A percentile compares a stretch with the other conserved stretches of the same genome.
phyloP scores from a whole-genome alignment of 2,797 vertebrate species.

The Cyprinodon diabolis region DNA sequence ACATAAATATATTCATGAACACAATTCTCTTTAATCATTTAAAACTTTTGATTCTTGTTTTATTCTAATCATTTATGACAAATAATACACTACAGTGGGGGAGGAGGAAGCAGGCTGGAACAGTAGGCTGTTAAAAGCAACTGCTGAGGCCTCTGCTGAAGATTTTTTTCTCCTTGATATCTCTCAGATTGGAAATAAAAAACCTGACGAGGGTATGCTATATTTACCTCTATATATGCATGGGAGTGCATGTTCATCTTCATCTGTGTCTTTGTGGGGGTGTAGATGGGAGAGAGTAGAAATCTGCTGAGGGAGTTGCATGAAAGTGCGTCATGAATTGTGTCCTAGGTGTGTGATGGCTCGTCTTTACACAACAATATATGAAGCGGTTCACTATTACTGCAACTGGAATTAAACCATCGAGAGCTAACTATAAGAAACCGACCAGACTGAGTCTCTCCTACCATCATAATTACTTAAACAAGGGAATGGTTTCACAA shows the following conservation, averaged over 20 bases:
- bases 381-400: conserved; percentile 40
- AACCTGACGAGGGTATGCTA: conserved; percentile 74
- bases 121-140: conserved; percentile 64
- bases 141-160: conserved; percentile 76
- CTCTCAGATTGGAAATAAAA: conserved; percentile 63
- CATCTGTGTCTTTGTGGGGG: conserved; percentile 46
- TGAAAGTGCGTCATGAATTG: conserved; percentile 26
- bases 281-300: conserved; percentile 23
- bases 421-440: conserved; percentile 46
- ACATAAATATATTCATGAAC: no score
- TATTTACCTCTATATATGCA: conserved; percentile 68
- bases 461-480: conserved; percentile 5
- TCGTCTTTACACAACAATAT: conserved; percentile 36
- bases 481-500: not conserved
- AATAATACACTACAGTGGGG: no score
- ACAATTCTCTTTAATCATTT: no score
- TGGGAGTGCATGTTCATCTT: conserved; percentile 65
- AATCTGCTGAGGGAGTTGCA: conserved; percentile 29
- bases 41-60: no score
- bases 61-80: no score
- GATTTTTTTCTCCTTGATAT: conserved; percentile 58
- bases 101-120: conserved; percentile 59
- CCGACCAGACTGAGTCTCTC: conserved; percentile 46
- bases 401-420: conserved; percentile 30
- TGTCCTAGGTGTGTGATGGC: conserved; percentile 43